These are phyloP conservation scores for Cynodonichthys magdalenae DNA, from an alignment of 2,797 vertebrate species.

Conservation along the genomic window DNA sequence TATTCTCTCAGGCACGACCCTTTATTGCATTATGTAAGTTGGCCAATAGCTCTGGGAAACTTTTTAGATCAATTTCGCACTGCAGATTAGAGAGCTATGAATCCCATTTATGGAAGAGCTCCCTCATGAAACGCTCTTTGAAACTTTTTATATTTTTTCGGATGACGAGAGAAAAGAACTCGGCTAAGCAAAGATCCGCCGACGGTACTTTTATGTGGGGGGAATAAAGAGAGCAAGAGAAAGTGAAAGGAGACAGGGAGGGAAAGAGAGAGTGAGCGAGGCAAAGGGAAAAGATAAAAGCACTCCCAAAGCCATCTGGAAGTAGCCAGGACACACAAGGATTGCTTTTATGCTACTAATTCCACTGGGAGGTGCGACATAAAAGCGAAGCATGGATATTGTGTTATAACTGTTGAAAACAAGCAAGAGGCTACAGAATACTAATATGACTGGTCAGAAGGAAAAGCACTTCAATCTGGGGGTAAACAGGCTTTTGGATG, in stretches of 20 bases:
- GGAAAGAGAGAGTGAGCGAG: constrained; percentile 63
- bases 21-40: constrained; percentile 83
- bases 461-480: constrained; percentile 62
- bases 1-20: constrained; percentile 74
- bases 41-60: constrained; percentile 83
- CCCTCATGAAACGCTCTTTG: constrained; percentile 85
- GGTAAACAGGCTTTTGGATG: constrained; percentile 65
- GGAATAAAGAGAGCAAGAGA: constrained; percentile 62
- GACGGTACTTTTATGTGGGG: constrained; percentile 81
- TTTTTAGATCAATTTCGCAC: constrained; percentile 86
- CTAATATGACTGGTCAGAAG: constrained; percentile 73
- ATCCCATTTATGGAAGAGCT: constrained; percentile 86
- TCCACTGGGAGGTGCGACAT: constrained; percentile 83
- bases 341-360: constrained; percentile 83
- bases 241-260: constrained; percentile 71
- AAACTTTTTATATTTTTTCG: constrained; percentile 80
- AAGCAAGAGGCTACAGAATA: constrained; percentile 80
- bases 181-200: constrained; percentile 82
- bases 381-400: constrained; percentile 83
- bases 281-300: constrained; percentile 81
- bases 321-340: constrained; percentile 85
- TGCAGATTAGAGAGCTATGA: constrained; percentile 86
- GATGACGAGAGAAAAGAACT: constrained; percentile 82
- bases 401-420: constrained; percentile 85
- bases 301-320: constrained; percentile 85